Base-by-base conservation (phyloP, 2,888 invertebrate genomes). In the Xanthorhoe spadicearia region DNA sequence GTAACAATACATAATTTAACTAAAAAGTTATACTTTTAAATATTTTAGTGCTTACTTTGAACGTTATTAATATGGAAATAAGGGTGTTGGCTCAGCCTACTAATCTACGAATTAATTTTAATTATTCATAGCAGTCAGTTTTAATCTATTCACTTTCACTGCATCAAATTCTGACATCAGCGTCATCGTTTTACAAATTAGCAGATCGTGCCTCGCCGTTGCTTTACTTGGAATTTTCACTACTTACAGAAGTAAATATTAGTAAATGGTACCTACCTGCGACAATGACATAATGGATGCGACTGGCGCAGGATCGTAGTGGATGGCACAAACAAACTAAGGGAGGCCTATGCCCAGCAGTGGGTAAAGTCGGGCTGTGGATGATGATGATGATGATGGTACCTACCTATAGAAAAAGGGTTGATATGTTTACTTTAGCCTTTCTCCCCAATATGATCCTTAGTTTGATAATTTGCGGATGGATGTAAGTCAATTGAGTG, bases 61-160 rank as follows among this genome's bases (percentile, higher is more conserved):
- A 57, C 49, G 28, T 61, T 61, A 57, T 0, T 2, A 0, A 5
- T 4, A 0, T 28, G 15, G 10, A 8, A 50, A 54, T 66, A 63
- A 67, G 58, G 50, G 19, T 38, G 58, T 51, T 35, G 51, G 43
- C 46, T 46, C n/a, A 23, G n/a, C 2, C 8, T 32, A 9, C 35
- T 18, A 48, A 32, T 19, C 43, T 23, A 18, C 13, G 48, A 48
- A 54, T 35, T 58, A 58, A 17, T 23, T 50, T 28, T 54, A 58
- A 62, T 59, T 67, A 67, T 63, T 63, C 63, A 56, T 60, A 51
- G 55, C n/a, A 32, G 52, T 7, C 23, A 35, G 38, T 51, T 57
- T 48, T 59, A 52, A 38, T 63, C 48, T 56, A 59, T 60, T 60
- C 60, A 67, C 67, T 67, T 67, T 67, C 67, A 64, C 64, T 61